These are phyloP conservation scores for Drosophila engyochracea DNA, from an alignment of 2,888 invertebrate genomes.

Conservation along the genomic window DNA sequence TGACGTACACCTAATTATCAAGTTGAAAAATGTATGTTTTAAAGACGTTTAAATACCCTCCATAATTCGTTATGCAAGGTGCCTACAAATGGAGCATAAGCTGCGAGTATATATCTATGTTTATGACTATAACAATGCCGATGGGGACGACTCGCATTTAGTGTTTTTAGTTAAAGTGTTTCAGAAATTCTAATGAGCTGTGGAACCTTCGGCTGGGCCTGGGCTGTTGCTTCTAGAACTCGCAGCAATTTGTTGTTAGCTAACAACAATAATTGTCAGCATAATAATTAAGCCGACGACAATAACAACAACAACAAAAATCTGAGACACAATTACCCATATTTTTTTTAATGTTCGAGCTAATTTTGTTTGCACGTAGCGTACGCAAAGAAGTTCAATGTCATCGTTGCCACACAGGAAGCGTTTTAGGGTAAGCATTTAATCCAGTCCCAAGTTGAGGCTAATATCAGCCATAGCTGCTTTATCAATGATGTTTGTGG, in stretches of 20 bases:
- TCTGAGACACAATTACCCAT: constrained; percentile 75
- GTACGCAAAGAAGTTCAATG: constrained; percentile 66
- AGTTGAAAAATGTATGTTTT: constrained; percentile 2
- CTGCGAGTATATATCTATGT: constrained; percentile 15
- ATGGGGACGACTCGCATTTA: constrained; percentile 27
- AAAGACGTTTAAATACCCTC: constrained; percentile 25
- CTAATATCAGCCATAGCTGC: constrained; percentile 43
- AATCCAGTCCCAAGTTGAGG: background rate
- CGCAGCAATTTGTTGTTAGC: constrained; percentile 50
- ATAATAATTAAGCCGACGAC: constrained; percentile 50
- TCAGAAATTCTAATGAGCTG: constrained; percentile 73
- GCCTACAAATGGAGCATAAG: constrained; percentile 66
- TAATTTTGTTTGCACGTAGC: constrained; percentile 29
- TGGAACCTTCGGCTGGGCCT: constrained; percentile 63
- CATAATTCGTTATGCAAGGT: constrained; percentile 56
- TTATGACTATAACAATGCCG: constrained; percentile 50
- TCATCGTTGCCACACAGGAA: constrained; percentile 64
- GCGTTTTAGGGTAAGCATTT: constrained; percentile 24
- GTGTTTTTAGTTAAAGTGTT: constrained; percentile 31
- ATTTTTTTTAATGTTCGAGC: constrained; percentile 55
- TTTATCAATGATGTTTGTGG: constrained; percentile 44
- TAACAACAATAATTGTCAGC: constrained; percentile 55
- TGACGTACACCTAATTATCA: background rate
- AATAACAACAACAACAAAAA: constrained; percentile 25
- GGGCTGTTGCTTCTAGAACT: constrained; percentile 65